These are phyloP conservation scores for Aricia artaxerxes DNA, from an alignment of 2,888 invertebrate species.

Conservation along the genomic window DNA sequence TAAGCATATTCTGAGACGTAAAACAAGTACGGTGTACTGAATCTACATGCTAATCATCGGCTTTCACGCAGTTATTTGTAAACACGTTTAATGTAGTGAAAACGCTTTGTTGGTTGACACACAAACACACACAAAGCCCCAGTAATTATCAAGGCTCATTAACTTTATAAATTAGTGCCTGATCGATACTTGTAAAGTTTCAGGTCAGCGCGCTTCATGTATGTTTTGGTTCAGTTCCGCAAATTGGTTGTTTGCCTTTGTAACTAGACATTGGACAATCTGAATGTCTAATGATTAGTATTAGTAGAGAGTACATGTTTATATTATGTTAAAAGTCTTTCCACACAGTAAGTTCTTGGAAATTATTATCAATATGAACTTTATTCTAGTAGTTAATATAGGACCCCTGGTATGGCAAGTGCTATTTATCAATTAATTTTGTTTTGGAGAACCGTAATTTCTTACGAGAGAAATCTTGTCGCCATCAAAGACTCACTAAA, in stretches of 20 bases:
- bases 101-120: conserved; percentile 24
- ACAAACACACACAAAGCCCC: conserved; percentile 16
- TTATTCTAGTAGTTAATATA: neutral
- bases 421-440: too few species aligned
- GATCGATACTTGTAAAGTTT: conserved; percentile 10
- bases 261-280: neutral
- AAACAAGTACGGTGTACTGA: conserved; percentile 7
- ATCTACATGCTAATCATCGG: conserved; percentile 2
- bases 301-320: neutral
- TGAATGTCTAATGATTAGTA: neutral
- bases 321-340: neutral
- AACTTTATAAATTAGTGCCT: conserved; percentile 18
- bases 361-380: neutral
- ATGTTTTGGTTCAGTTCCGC: neutral
- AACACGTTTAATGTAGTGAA: conserved; percentile 25
- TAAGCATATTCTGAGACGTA: neutral
- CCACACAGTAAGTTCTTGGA: neutral
- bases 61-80: conserved; percentile 18
- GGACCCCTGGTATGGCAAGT: too few species aligned
- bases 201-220: conserved; percentile 13
- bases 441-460: neutral
- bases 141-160: conserved; percentile 28
- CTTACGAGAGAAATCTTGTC: neutral
- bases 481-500: neutral
- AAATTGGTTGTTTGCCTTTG: neutral